phyloP scores from a whole-genome alignment of 2,113 vertebrate genomes.

The Eudorcas thomsonii region DNA sequence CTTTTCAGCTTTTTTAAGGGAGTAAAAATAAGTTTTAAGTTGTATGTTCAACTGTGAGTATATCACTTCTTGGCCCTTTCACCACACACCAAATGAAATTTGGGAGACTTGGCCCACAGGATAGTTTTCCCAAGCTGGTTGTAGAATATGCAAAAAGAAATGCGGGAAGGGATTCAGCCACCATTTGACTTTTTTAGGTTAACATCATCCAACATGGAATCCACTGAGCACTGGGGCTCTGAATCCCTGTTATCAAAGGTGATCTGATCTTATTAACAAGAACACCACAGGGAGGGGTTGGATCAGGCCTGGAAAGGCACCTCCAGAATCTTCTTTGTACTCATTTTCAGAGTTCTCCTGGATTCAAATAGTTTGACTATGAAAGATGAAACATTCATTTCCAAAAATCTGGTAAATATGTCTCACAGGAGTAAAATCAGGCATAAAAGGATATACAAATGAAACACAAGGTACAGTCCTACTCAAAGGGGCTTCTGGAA shows the following conservation, averaged over 20 bases:
- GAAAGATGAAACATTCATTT: neutral
- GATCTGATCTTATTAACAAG: neutral
- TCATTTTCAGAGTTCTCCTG: neutral
- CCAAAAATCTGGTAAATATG: neutral
- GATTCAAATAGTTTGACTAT: neutral
- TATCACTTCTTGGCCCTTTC: conserved; percentile 13
- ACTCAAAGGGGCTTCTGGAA: neutral
- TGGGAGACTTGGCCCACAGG: neutral
- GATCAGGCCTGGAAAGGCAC: neutral
- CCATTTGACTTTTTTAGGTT: neutral
- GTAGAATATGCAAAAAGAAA: neutral
- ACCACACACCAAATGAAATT: conserved; percentile 8
- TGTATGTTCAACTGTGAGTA: conserved; percentile 7
- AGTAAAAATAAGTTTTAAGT: neutral
- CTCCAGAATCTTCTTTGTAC: neutral
- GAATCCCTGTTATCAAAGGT: neutral
- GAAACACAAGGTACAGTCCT: neutral
- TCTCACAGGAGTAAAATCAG: neutral
- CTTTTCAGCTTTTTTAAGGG: neutral
- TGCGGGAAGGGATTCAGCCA: neutral
- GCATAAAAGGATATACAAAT: neutral
- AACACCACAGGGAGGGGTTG: neutral
- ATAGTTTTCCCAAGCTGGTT: neutral
- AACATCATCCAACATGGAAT: neutral
- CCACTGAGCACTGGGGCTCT: neutral